Conservation (phyloP, 2,888 invertebrate genomes). For the Nemotelus pantherinus region DNA sequence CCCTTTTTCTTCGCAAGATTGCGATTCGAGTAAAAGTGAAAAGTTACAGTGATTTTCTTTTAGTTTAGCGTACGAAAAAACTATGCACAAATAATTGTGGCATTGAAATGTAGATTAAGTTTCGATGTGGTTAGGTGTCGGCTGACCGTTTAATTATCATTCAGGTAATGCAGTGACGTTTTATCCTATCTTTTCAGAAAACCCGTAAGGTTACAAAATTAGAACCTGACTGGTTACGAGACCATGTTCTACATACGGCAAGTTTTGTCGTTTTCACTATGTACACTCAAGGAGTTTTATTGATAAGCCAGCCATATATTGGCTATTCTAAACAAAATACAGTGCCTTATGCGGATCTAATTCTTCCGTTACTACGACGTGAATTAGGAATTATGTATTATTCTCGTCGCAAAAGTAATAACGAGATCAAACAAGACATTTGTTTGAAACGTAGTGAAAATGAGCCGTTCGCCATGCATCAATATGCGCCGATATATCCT, state of each 20-base stretch:
- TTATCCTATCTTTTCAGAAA: conserved; percentile 12
- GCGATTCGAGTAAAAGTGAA: too few species aligned
- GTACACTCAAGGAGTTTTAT: conserved; percentile 23
- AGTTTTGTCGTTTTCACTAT: conserved; percentile 36
- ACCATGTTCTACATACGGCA: conserved; percentile 43
- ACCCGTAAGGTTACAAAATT: conserved; percentile 13
- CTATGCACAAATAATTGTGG: too few species aligned
- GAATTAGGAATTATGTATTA: conserved; percentile 44
- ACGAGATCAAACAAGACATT: conserved; percentile 19
- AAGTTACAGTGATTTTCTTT: too few species aligned
- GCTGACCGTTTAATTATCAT: too few species aligned
- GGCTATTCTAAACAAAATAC: conserved; percentile 44
- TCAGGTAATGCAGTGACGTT: too few species aligned
- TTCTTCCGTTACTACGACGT: conserved; percentile 43
- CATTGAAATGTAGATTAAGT: too few species aligned
- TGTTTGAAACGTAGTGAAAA: conserved; percentile 45
- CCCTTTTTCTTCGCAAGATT: too few species aligned
- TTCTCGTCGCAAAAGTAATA: conserved; percentile 5
- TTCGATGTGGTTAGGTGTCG: too few species aligned
- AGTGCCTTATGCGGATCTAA: conserved; percentile 41
- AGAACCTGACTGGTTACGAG: conserved; percentile 44
- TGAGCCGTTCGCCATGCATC: conserved; percentile 40
- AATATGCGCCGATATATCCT: conserved; percentile 45
- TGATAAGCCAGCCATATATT: conserved; percentile 44
- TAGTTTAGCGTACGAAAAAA: too few species aligned